A percentile compares a stretch with the other conserved stretches of the same genome.
Conservation (phyloP, 1,140 invertebrate genomes). For the Caenorhabditis elegans region WBcel235 BX284603.4:8111501-8112000, state of each 20-base stretch:
- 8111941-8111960: background rate
- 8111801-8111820: background rate
- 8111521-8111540: too few relatives aligned
- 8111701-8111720: background rate
- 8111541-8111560: background rate
- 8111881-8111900: background rate
- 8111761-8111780: background rate
- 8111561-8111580: background rate
- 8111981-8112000: background rate
- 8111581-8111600: background rate
- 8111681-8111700: background rate
- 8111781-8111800: background rate
- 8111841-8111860: background rate
- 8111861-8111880: background rate
- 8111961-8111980: background rate
- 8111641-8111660: background rate
- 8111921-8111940: background rate
- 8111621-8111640: conserved; percentile 15
- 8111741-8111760: background rate
- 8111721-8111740: background rate
- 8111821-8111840: background rate
- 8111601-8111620: background rate
- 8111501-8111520: too few relatives aligned
- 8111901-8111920: background rate
- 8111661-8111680: background rate